Conservation (phyloP, 2,113 vertebrate genomes). For the Electrona antarctica region DNA sequence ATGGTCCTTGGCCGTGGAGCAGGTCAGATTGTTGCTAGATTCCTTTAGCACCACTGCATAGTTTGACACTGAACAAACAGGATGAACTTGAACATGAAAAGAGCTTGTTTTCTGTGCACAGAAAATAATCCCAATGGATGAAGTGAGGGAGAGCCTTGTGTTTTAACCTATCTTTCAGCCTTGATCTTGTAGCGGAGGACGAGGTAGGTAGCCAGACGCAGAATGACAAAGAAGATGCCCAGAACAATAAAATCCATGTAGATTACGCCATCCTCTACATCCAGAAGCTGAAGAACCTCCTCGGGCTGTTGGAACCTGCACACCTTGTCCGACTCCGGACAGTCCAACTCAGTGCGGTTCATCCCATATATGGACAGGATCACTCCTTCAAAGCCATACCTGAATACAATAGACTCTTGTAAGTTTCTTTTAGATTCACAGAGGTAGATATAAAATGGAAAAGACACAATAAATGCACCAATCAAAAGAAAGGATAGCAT, state of each 20-base stretch:
- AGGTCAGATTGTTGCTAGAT: slow-evolving; percentile 14
- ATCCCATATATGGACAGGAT: slow-evolving; percentile 96
- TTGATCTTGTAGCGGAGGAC: slow-evolving; percentile 94
- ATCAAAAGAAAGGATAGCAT: no score
- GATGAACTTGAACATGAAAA: slow-evolving; percentile 23
- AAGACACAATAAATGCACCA: no score
- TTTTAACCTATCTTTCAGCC: slow-evolving; percentile 85
- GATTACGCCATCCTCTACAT: slow-evolving; percentile 92
- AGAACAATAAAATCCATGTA: slow-evolving; percentile 94
- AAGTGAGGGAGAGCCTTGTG: not conserved
- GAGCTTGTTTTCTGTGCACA: slow-evolving; percentile 33
- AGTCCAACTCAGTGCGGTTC: slow-evolving; percentile 89
- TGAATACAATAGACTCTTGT: slow-evolving; percentile 47
- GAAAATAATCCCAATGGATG: not conserved
- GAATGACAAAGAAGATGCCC: slow-evolving; percentile 90
- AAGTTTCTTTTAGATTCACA: no score
- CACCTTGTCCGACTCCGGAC: slow-evolving; percentile 79
- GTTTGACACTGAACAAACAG: slow-evolving; percentile 18
- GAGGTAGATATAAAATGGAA: no score
- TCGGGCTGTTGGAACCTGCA: slow-evolving; percentile 91
- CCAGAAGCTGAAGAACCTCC: slow-evolving; percentile 88
- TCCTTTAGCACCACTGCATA: slow-evolving; percentile 44
- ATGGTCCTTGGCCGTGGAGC: slow-evolving; percentile 11
- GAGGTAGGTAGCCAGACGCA: slow-evolving; percentile 91
- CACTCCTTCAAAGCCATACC: slow-evolving; percentile 95